Percentiles rank a stretch among this genome's conserved stretches.
phyloP scores from a whole-genome alignment of 2,888 invertebrate genomes.

The Operophtera brumata region DNA sequence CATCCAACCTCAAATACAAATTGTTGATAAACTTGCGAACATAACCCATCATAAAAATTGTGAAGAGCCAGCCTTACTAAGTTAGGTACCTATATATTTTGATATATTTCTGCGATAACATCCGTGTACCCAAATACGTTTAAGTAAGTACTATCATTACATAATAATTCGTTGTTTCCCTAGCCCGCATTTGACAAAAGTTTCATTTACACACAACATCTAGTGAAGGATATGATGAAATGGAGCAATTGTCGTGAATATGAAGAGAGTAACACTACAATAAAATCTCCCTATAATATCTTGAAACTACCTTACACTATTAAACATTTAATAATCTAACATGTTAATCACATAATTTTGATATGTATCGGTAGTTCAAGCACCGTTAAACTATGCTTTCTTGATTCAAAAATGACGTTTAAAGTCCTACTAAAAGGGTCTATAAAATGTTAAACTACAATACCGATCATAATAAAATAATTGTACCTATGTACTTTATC shows the following conservation, averaged over 20 bases:
- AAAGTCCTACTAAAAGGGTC: constrained; percentile 58
- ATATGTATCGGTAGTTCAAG: constrained; percentile 73
- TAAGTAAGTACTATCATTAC: constrained; percentile 40
- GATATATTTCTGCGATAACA: not conserved
- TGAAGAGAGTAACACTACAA: constrained; percentile 34
- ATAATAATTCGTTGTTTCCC: constrained; percentile 71
- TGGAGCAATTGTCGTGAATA: constrained; percentile 34
- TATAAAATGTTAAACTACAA: constrained; percentile 73
- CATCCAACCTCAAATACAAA: not conserved
- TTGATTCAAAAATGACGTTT: constrained; percentile 46
- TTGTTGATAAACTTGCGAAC: not conserved
- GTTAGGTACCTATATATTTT: not conserved
- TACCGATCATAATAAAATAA: constrained; percentile 77
- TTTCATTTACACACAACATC: constrained; percentile 44
- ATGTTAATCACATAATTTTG: constrained; percentile 72
- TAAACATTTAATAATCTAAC: constrained; percentile 51
- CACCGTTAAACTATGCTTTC: constrained; percentile 65
- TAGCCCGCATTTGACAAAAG: constrained; percentile 79
- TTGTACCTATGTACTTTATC: constrained; percentile 62
- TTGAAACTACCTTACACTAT: constrained; percentile 55
- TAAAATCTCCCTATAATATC: constrained; percentile 43
- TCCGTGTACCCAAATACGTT: constrained; percentile 35
- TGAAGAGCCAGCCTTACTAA: constrained; percentile 15
- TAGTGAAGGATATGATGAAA: constrained; percentile 38
- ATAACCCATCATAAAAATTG: constrained; percentile 7